Evolutionary conservation across 2,888 invertebrate species (phyloP).

Genomic region (Aromia moschata): DNA sequence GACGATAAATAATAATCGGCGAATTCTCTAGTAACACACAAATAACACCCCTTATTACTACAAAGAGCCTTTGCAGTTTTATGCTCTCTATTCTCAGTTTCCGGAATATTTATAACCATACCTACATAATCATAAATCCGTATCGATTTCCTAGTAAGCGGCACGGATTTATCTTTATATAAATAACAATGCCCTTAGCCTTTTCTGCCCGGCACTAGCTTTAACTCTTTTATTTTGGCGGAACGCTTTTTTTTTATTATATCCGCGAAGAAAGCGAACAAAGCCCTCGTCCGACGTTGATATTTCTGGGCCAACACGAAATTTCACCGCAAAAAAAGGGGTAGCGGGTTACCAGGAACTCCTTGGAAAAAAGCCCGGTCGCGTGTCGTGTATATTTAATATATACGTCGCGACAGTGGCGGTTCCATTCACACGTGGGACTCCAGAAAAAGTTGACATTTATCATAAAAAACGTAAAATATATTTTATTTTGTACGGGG

Average conservation of each 20-base stretch:
- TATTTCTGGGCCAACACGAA: neutral
- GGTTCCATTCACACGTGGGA: too few species aligned
- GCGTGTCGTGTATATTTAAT: neutral
- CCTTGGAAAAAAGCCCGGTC: neutral
- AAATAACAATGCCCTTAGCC: neutral
- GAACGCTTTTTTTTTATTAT: neutral
- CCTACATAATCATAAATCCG: neutral
- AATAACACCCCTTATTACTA: neutral
- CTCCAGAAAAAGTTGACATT: too few species aligned
- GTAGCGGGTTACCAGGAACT: neutral
- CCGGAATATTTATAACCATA: neutral
- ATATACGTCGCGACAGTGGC: too few species aligned
- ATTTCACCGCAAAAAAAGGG: neutral
- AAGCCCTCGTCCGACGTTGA: neutral
- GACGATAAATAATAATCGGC: too few species aligned
- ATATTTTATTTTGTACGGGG: too few species aligned
- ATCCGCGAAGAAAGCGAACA: neutral
- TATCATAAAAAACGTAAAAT: too few species aligned
- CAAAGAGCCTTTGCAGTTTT: neutral
- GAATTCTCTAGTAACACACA: neutral
- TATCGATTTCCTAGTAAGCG: neutral
- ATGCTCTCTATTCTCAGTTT: neutral
- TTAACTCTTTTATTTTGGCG: neutral
- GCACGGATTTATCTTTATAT: neutral
- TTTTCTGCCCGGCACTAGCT: neutral